Percentiles rank a stretch among this genome's conserved stretches.
Evolutionary conservation across 2,888 invertebrate genomes (phyloP).

Genomic region (Polietes domitor): DNA sequence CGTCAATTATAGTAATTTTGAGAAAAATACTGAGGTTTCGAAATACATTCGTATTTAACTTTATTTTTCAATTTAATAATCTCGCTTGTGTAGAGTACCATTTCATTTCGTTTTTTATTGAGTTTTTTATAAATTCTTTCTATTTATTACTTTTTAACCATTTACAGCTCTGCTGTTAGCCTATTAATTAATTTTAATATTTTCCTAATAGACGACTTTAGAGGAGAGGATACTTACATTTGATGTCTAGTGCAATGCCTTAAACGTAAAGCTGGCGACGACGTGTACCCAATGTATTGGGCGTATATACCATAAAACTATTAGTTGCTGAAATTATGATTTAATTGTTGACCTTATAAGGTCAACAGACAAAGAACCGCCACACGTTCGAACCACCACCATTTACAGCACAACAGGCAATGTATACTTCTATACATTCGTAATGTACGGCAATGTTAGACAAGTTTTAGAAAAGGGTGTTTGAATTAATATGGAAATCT

Average conservation of each 20-base stretch:
- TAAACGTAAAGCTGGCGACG: neutral
- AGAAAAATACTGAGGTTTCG: no score
- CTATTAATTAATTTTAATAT: slow-evolving; percentile 27
- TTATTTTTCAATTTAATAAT: no score
- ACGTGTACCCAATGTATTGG: slow-evolving; percentile 11
- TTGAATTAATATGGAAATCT: no score
- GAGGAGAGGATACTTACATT: neutral
- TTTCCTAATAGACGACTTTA: slow-evolving; percentile 29
- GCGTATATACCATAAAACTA: slow-evolving; percentile 48
- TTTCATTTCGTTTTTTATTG: neutral
- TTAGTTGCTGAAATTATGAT: slow-evolving; percentile 50
- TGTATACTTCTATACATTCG: no score
- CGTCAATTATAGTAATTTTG: no score
- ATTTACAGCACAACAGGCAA: no score
- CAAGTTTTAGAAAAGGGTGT: no score
- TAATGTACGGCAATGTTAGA: no score
- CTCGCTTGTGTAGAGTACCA: neutral
- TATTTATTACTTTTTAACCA: neutral
- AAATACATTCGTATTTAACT: no score
- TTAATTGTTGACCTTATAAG: slow-evolving; percentile 58
- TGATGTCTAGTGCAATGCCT: neutral
- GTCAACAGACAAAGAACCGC: slow-evolving; percentile 4
- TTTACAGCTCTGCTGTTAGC: neutral
- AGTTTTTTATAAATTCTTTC: neutral
- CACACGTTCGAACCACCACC: slow-evolving; percentile 15